A percentile compares a stretch with the other conserved stretches of the same genome.
phyloP scores from a whole-genome alignment of 2,888 invertebrate species.

The Stratiomys singularior region DNA sequence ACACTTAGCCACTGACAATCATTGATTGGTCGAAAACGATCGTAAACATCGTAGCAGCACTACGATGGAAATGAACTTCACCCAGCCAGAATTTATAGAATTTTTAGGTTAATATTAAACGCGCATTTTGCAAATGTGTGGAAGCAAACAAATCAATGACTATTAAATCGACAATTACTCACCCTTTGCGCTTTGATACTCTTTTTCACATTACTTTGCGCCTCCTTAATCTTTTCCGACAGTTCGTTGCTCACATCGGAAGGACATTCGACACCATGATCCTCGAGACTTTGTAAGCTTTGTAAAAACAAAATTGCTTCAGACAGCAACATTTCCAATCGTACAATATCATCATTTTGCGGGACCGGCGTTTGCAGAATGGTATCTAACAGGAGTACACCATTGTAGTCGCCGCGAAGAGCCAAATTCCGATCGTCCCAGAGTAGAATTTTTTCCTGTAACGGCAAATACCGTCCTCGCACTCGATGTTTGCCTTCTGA shows the following conservation, averaged over 20 bases:
- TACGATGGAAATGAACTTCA: no score
- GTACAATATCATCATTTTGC: constrained; percentile 80
- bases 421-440: constrained; percentile 85
- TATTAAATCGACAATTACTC: constrained; percentile 54
- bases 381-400: constrained; percentile 87
- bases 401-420: constrained; percentile 90
- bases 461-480: constrained; percentile 78
- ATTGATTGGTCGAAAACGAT: no score
- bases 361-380: constrained; percentile 85
- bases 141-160: no score
- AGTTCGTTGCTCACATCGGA: constrained; percentile 81
- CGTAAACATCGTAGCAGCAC: no score
- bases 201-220: constrained; percentile 78
- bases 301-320: constrained; percentile 89
- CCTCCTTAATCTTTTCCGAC: constrained; percentile 77
- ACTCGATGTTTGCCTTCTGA: constrained; percentile 64
- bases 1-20: no score
- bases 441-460: constrained; percentile 84
- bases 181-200: constrained; percentile 93
- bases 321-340: constrained; percentile 85
- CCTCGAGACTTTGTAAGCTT: constrained; percentile 78
- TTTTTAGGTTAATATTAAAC: no score
- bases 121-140: no score
- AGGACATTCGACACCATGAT: constrained; percentile 81
- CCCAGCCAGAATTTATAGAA: no score